A percentile compares a stretch with the other conserved stretches of the same genome.
These are phyloP conservation scores for Chrysina gloriosa DNA, from an alignment of 2,888 invertebrate genomes.

Conservation along the genomic window DNA sequence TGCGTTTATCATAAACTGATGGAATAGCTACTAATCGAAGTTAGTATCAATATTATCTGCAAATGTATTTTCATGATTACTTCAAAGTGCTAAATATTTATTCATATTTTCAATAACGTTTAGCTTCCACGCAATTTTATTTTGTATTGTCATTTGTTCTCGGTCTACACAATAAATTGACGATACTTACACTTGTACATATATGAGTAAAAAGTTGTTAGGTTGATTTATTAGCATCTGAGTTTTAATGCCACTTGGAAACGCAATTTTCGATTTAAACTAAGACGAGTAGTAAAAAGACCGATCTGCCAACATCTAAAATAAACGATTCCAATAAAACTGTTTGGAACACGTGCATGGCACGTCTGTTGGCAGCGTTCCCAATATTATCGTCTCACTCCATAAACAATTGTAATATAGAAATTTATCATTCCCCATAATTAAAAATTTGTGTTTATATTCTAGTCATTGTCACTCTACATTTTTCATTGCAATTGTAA, in stretches of 20 bases:
- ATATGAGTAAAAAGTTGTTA: background rate
- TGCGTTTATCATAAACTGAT: background rate
- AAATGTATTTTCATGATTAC: background rate
- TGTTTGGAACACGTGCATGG: constrained; percentile 46
- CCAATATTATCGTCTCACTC: constrained; percentile 46
- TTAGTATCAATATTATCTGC: constrained; percentile 4
- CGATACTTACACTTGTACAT: too few relatives aligned
- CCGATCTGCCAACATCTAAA: constrained; percentile 30
- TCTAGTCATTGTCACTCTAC: too few relatives aligned
- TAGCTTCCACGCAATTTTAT: too few relatives aligned
- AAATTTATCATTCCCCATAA: constrained; percentile 38
- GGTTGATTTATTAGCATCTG: constrained; percentile 27
- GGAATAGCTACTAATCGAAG: constrained; percentile 12
- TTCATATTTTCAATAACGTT: too few relatives aligned
- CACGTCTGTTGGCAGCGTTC: constrained; percentile 46
- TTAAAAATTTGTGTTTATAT: constrained; percentile 30
- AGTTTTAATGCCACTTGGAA: constrained; percentile 35
- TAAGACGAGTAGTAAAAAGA: constrained; percentile 25
- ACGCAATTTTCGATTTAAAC: constrained; percentile 31
- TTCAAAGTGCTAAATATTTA: too few relatives aligned
- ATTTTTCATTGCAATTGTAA: too few relatives aligned
- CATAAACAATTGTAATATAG: constrained; percentile 43
- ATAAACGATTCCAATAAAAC: constrained; percentile 37
- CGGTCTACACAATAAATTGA: too few relatives aligned
- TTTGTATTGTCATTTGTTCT: too few relatives aligned